Base-by-base conservation (phyloP, 2,888 invertebrate genomes). In the Melanotus villosus region DNA sequence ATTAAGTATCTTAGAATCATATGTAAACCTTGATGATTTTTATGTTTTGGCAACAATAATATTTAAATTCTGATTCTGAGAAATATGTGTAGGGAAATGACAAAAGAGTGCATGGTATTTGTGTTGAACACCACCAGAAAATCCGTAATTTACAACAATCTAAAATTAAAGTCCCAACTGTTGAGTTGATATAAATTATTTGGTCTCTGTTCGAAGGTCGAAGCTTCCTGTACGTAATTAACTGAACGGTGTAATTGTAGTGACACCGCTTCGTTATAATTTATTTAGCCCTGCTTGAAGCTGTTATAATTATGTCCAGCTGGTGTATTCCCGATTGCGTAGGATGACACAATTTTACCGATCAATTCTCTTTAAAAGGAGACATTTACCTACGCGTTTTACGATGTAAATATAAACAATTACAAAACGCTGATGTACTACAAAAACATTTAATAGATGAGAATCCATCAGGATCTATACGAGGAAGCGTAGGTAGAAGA, bases 171-270 rank as follows among this genome's bases (percentile, higher is more conserved):
- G 14, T 1, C 7, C 41, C 41, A 41, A 41, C 41, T 41, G 41
- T 41, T 41, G 41, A 41, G 41, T 5, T 14, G 14, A 14, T 0
- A 47, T 47, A 47, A 47, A 26, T 47, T 21, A 47, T 47, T 47
- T 23, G n/a, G 6, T n/a, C 21, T 5, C n/a, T n/a, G 23, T 21
- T 47, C 19, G 47, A 47, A 47, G 47, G 47, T 4, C 47, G 12
- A 47, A 47, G 21, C 47, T 47, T 47, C 47, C 47, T 47, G 21
- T 9, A 23, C 47, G 23, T 19, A 23, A 47, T 47, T 47, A 47
- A 47, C 47, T 47, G 18, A 6, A 23, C 47, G 47, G 12, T 47
- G 47, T 23, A 23, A 23, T 47, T 47, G 47, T 47, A 23, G 23
- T 47, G 47, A 21, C 47, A 47, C 47, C 23, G 47, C 23, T 26